Base-by-base conservation (phyloP, 1,140 invertebrate species). In the Aradophagus sp. region DNA sequence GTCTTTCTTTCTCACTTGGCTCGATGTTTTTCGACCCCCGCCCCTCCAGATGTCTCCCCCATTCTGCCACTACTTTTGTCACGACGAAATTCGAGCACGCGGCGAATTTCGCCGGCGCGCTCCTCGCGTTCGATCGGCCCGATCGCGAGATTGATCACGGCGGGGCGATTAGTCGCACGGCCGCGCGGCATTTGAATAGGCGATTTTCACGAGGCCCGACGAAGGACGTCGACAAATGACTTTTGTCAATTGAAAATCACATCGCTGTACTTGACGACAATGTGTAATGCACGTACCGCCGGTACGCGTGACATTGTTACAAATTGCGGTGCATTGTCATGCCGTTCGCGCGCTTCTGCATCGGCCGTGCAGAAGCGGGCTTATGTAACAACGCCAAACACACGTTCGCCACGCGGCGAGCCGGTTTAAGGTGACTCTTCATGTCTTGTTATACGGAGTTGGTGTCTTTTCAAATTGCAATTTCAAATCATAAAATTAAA, bases 191-290 rank as follows among this genome's bases (percentile, higher is more conserved):
- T 63, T 63, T 62, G 50, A 62, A 62, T 63, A 53, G 59, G 38
- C 23, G 45, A 59, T 63, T 71, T 59, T 58, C 35, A 59, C 48
- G 61, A 59, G 42, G 26, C 36, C 44, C 48, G n/a, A 61, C 56
- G 68, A 72, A 72, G 69, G 69, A 47, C 68, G 39, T 50, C 31
- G 48, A 42, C 69, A 67, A 73, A 73, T 73, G 27, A 73, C 69
- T 73, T 67, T 66, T 73, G 69, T 47, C 69, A 67, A 67, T 73
- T 67, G 58, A 31, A 73, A 73, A 73, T 73, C 70, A 73, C 62
- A 73, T 73, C 62, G 59, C 38, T 62, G 58, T 39, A 23, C 56
- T 63, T 62, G 56, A 48, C 58, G 16, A 52, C 58, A 63, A 63
- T 63, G 58, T 63, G 48, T 29, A 58, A 62, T 67, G 58, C 55